These are phyloP conservation scores for Bombus confusus DNA, from an alignment of 1,140 invertebrate genomes.

Conservation along the genomic window DNA sequence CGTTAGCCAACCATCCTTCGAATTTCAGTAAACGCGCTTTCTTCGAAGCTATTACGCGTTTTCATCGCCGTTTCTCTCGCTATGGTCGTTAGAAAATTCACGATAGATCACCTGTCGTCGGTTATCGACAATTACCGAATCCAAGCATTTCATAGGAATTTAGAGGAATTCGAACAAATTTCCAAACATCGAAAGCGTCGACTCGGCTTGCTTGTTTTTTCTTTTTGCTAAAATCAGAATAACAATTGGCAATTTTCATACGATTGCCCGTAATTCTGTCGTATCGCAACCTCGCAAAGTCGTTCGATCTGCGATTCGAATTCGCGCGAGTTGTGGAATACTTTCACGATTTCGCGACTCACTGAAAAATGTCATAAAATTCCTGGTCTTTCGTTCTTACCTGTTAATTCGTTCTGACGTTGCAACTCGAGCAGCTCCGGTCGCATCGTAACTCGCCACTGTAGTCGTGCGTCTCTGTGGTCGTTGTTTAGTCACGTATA, in stretches of 20 bases:
- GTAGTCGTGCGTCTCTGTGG: slow-evolving; percentile 70
- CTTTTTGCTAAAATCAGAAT: too few relatives aligned
- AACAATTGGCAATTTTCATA: too few relatives aligned
- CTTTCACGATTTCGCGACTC: too few relatives aligned
- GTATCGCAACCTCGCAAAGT: fast-evolving
- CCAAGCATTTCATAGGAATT: too few relatives aligned
- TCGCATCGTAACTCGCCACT: slow-evolving; percentile 67
- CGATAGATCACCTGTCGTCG: background rate
- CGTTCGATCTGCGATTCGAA: too few relatives aligned
- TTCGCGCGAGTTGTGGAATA: too few relatives aligned
- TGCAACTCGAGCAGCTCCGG: slow-evolving; percentile 28
- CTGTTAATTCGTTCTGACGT: background rate
- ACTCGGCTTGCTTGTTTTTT: too few relatives aligned
- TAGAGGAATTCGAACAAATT: too few relatives aligned
- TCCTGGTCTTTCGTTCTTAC: background rate
- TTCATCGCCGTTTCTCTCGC: background rate
- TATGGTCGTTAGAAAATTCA: slow-evolving; percentile 9
- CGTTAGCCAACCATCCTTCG: slow-evolving; percentile 20
- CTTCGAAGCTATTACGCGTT: background rate
- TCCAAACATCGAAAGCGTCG: too few relatives aligned
- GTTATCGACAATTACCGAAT: too few relatives aligned
- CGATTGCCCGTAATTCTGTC: too few relatives aligned
- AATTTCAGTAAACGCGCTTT: slow-evolving; percentile 31
- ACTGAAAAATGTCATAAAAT: background rate
- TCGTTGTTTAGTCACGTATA: slow-evolving; percentile 73